These are phyloP conservation scores for Littorina saxatilis DNA, from an alignment of 1,140 invertebrate genomes.

Conservation along the genomic window DNA sequence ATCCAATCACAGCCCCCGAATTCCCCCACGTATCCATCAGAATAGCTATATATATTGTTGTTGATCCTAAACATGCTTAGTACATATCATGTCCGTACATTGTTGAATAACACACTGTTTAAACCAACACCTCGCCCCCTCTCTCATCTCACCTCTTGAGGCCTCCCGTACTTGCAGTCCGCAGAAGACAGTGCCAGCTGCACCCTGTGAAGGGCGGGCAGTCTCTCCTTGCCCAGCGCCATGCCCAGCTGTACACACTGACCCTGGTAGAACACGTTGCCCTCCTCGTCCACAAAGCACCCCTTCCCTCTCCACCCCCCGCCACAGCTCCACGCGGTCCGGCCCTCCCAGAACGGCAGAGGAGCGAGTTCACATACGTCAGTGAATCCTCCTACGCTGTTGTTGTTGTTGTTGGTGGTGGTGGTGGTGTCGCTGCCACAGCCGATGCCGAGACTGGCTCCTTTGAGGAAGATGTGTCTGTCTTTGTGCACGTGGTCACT, in stretches of 20 bases:
- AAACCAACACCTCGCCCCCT: no score
- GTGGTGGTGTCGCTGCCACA: neutral
- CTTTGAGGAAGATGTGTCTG: constrained; percentile 36
- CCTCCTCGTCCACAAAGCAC: constrained; percentile 4
- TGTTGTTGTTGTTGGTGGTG: neutral
- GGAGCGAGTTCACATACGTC: neutral
- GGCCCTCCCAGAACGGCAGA: neutral
- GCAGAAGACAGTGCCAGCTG: constrained; percentile 27
- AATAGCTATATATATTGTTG: no score
- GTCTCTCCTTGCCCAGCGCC: neutral
- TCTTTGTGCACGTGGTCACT: constrained; percentile 43
- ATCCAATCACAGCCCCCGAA: no score
- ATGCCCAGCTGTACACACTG: constrained; percentile 3
- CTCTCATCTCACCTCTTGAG: neutral
- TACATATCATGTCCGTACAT: no score
- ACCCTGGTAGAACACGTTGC: constrained; percentile 1
- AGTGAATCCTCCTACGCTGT: no score
- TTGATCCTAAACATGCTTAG: no score
- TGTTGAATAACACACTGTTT: no score
- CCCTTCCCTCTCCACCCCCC: neutral
- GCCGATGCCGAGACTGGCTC: constrained; percentile 17
- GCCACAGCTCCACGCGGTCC: neutral
- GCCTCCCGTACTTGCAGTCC: no score
- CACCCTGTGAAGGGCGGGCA: constrained; percentile 13
- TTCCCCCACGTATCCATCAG: no score